These are phyloP conservation scores for Caenorhabditis inopinata DNA, from an alignment of 1,140 invertebrate genomes.

Conservation along the genomic window DNA sequence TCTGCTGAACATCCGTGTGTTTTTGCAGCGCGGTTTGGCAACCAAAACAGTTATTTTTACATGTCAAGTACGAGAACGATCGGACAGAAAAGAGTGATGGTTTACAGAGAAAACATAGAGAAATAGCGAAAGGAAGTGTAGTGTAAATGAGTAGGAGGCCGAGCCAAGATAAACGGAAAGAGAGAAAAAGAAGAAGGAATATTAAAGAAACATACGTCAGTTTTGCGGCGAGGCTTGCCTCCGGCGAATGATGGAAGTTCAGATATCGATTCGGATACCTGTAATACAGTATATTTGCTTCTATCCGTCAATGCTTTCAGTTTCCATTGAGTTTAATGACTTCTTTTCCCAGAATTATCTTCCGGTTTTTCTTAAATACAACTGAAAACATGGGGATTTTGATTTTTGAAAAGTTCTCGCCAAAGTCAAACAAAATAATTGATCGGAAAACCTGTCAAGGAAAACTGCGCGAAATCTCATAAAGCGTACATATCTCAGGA, in stretches of 20 bases:
- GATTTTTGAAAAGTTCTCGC: no score
- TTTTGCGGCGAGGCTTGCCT: slow-evolving; percentile 28
- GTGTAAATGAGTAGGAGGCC: background rate
- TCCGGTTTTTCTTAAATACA: no score
- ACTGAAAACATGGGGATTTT: no score
- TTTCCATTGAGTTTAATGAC: no score
- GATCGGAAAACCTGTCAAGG: no score
- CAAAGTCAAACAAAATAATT: no score
- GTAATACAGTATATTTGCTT: no score
- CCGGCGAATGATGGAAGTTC: slow-evolving; percentile 59
- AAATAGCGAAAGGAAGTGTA: background rate
- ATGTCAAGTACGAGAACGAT: background rate
- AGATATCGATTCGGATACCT: slow-evolving; percentile 65
- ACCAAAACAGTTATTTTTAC: background rate
- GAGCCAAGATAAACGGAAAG: background rate
- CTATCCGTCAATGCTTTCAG: no score
- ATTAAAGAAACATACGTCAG: slow-evolving; percentile 24
- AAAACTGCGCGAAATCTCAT: no score
- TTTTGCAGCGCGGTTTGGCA: no score
- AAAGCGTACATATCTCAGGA: no score
- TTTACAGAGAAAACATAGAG: background rate
- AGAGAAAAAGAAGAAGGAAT: background rate
- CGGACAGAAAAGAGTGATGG: background rate
- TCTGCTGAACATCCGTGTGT: background rate
- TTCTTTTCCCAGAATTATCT: no score